Evolutionary conservation across 2,113 vertebrate genomes (phyloP).

Genomic region (Mionectes macconnelli): DNA sequence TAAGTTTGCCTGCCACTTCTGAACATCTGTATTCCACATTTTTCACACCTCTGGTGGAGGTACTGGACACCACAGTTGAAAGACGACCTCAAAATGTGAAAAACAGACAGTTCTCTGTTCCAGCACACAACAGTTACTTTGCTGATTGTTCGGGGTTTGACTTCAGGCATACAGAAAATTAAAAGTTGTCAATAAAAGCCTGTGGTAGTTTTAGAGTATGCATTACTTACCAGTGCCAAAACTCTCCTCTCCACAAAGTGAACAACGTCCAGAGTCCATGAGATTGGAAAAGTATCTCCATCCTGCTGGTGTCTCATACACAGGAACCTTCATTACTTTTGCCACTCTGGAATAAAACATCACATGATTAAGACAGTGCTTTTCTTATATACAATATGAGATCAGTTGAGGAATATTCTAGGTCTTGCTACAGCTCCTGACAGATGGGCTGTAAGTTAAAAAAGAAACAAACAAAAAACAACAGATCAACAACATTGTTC

Average conservation of each 20-base stretch:
- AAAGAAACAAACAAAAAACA: not conserved
- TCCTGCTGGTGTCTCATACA: slow-evolving; percentile 96
- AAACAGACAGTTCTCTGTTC: not conserved
- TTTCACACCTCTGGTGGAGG: not conserved
- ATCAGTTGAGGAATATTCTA: not conserved
- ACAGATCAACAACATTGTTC: not conserved
- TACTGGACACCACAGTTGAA: not conserved
- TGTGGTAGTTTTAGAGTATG: not conserved
- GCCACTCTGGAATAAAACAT: slow-evolving; percentile 82
- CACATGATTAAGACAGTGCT: fast-evolving
- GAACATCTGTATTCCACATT: not conserved
- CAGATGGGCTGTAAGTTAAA: not conserved
- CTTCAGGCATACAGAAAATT: not conserved
- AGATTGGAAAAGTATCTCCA: slow-evolving; percentile 98
- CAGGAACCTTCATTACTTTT: slow-evolving; percentile 92
- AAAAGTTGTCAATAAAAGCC: not conserved
- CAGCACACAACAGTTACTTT: not conserved
- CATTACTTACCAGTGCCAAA: slow-evolving; percentile 90
- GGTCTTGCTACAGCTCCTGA: not conserved
- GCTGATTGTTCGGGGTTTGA: not conserved
- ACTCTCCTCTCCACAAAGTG: slow-evolving; percentile 97
- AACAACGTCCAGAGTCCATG: slow-evolving; percentile 97
- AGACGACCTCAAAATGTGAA: not conserved
- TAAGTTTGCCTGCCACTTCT: not conserved
- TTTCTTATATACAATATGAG: not conserved